Conservation (phyloP, 2,113 vertebrate genomes). For the Hydrolagus affinis region DNA sequence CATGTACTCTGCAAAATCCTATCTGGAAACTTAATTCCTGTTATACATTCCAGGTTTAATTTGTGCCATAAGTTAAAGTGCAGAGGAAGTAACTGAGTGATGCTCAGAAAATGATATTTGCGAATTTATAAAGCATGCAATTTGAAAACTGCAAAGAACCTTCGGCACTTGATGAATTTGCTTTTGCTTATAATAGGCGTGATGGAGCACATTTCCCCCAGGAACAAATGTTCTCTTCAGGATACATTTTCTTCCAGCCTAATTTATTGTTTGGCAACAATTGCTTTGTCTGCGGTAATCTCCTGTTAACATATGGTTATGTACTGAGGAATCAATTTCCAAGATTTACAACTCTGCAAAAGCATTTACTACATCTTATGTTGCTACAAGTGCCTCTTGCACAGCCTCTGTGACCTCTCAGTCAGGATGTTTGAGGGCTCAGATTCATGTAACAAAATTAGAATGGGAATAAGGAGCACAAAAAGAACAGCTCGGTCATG, state of each 20-base stretch:
- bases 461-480: background rate
- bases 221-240: background rate
- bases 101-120: background rate
- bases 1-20: background rate
- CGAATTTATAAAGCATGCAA: background rate
- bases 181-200: background rate
- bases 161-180: background rate
- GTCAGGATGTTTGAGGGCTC: background rate
- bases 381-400: background rate
- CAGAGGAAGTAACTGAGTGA: background rate
- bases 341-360: conserved; percentile 19
- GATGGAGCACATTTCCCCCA: background rate
- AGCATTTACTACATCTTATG: background rate
- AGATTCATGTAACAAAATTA: background rate
- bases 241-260: background rate
- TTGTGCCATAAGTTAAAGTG: background rate
- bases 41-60: background rate
- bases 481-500: background rate
- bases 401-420: background rate
- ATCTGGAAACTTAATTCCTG: background rate
- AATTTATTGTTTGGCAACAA: conserved; percentile 8
- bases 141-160: background rate
- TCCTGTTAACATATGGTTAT: conserved; percentile 2
- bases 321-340: background rate
- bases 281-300: background rate